These are phyloP conservation scores for Thaleichthys pacificus DNA, from an alignment of 2,797 vertebrate genomes.

Conservation along the genomic window DNA sequence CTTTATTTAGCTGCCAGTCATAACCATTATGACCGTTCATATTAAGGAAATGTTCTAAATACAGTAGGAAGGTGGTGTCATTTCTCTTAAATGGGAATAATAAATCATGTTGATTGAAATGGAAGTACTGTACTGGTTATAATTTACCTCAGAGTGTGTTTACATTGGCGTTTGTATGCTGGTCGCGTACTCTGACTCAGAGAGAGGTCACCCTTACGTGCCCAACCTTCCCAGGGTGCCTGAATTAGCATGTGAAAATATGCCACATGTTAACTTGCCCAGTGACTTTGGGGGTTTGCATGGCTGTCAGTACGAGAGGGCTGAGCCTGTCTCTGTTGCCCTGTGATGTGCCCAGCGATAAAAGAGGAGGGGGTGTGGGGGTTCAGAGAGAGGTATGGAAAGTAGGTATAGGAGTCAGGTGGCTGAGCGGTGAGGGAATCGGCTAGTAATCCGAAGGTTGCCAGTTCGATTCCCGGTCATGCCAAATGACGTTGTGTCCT, in stretches of 20 bases:
- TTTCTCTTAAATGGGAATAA: conserved; percentile 12
- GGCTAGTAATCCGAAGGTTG: too few species aligned
- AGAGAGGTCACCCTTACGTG: conserved; percentile 53
- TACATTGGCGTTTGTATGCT: conserved; percentile 55
- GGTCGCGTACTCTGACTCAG: conserved; percentile 30
- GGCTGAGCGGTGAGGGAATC: too few species aligned
- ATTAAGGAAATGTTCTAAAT: conserved; percentile 1
- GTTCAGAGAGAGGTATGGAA: too few species aligned
- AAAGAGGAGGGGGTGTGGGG: neutral
- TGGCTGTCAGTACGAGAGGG: conserved; percentile 44
- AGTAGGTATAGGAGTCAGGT: too few species aligned
- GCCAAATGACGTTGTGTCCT: too few species aligned
- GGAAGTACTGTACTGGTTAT: conserved; percentile 31
- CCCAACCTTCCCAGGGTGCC: conserved; percentile 28
- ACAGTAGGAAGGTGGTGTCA: neutral
- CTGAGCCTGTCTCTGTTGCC: conserved; percentile 22
- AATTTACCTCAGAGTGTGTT: conserved; percentile 40
- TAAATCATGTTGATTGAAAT: conserved; percentile 44
- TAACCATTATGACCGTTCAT: conserved; percentile 31
- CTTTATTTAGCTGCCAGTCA: conserved; percentile 22
- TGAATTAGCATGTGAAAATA: conserved; percentile 63
- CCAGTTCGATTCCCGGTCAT: too few species aligned
- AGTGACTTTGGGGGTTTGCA: conserved; percentile 55
- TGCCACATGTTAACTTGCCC: conserved; percentile 56
- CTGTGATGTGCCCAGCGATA: conserved; percentile 38